phyloP scores from a whole-genome alignment of 2,888 invertebrate species.

The Nowickia ferox region DNA sequence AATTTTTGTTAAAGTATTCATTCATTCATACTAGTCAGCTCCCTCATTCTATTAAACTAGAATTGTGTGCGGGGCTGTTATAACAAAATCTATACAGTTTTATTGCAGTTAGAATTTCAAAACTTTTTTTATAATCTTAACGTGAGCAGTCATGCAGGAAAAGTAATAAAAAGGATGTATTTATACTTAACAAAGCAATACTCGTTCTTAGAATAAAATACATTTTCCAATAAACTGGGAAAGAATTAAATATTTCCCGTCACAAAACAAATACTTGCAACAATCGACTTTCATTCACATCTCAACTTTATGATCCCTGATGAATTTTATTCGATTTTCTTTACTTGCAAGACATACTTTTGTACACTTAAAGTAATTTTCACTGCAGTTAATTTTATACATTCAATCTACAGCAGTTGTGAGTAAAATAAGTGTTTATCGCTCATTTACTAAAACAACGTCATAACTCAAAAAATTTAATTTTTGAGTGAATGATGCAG shows the following conservation, averaged over 20 bases:
- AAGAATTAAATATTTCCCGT: conserved; percentile 28
- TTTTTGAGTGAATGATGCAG: too few relatives aligned
- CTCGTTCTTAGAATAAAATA: conserved; percentile 65
- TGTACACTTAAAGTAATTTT: conserved; percentile 24
- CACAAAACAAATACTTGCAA: conserved; percentile 66
- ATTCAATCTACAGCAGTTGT: not conserved
- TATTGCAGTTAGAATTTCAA: conserved; percentile 61
- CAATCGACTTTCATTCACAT: conserved; percentile 70
- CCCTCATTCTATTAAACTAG: not conserved
- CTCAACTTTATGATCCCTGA: conserved; percentile 75
- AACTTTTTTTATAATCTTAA: conserved; percentile 76
- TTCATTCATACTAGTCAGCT: not conserved
- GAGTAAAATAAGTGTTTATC: not conserved
- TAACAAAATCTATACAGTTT: conserved; percentile 65
- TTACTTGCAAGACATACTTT: not conserved
- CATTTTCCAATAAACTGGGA: conserved; percentile 73
- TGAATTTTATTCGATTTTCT: conserved; percentile 40
- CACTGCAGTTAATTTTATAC: not conserved
- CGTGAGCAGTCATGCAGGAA: conserved; percentile 74
- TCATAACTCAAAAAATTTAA: too few relatives aligned
- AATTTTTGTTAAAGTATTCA: not conserved
- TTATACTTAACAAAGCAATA: not conserved
- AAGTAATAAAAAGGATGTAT: conserved; percentile 77
- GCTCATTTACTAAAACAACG: too few relatives aligned
- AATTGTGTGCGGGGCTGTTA: conserved; percentile 32